Percentiles rank a stretch among this genome's conserved stretches.
These are phyloP conservation scores for Nicator chloris DNA, from an alignment of 2,113 vertebrate genomes.

Conservation along the genomic window DNA sequence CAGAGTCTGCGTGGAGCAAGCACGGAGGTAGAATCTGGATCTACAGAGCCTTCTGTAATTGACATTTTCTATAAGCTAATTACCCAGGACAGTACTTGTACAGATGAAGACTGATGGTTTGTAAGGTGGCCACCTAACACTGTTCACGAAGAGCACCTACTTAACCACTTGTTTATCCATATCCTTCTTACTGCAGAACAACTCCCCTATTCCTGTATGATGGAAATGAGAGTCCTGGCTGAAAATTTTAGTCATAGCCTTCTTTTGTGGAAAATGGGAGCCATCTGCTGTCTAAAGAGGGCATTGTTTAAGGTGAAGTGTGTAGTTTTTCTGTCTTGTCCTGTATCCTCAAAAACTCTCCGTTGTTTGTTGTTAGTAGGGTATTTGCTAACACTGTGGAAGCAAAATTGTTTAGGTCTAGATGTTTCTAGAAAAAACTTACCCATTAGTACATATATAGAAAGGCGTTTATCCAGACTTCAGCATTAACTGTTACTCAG, in stretches of 20 bases:
- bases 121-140: neutral
- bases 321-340: neutral
- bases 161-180: neutral
- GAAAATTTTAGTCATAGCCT: neutral
- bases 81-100: neutral
- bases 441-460: neutral
- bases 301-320: neutral
- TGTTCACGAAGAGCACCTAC: neutral
- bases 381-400: neutral
- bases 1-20: neutral
- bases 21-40: neutral
- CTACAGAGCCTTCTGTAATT: neutral
- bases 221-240: neutral
- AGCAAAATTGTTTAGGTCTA: neutral
- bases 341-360: neutral
- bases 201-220: neutral
- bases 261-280: slow-evolving; percentile 63
- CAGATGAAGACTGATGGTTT: neutral
- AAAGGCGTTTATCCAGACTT: neutral
- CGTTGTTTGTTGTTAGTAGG: neutral
- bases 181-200: neutral
- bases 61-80: neutral
- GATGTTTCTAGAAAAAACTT: neutral
- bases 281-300: slow-evolving; percentile 68
- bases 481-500: neutral